Evolutionary conservation across 2,113 vertebrate species (phyloP), one percentile per base, ranked within the genome.

Genomic region (Oreochromis tanganicae): DNA sequence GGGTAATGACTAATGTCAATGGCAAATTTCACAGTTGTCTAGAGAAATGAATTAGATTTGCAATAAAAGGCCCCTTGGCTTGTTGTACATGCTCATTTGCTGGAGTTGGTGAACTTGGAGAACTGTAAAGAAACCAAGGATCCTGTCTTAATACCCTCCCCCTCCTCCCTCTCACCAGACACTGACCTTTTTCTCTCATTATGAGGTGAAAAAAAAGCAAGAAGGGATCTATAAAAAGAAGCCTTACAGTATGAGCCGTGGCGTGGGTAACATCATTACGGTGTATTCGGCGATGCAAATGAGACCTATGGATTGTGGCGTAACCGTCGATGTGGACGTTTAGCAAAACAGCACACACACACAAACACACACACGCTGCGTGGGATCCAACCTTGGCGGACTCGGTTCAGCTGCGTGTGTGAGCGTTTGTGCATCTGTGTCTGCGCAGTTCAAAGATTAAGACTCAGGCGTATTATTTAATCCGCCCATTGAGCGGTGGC

Each of bases 21-120:
- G 97, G 97, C 97, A 97, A 97, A 98, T 98, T 98, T 99, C 97
- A 98, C 97, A 99, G 98, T 99, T 98, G 97, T 98, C 97, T 98
- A 98, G 97, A 98, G 98, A 98, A 98, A 98, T 98, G 97, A 98
- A 99, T 98, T 98, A 98, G 97, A 98, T 98, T 97, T 98, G 97
- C 97, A 97, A 97, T 97, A 98, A 98, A 98, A 98, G 97, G 96
- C 97, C 97, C 98, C 97, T 97, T 96, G 97, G 98, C 98, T 98
- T 97, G 97, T 97, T 98, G 97, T 97, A 97, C 97, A 97, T 96
- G 97, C 97, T 98, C 97, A 97, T 98, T 98, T 91, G 85, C 97
- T 96, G 95, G 96, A 97, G 97, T 97, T 97, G 97, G 97, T 97
- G 97, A 98, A 98, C 97, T 97, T 97, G 95, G 94, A 97, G 97